Base-by-base conservation (phyloP, 2,888 invertebrate genomes). In the Chymomyza caudatula region DNA sequence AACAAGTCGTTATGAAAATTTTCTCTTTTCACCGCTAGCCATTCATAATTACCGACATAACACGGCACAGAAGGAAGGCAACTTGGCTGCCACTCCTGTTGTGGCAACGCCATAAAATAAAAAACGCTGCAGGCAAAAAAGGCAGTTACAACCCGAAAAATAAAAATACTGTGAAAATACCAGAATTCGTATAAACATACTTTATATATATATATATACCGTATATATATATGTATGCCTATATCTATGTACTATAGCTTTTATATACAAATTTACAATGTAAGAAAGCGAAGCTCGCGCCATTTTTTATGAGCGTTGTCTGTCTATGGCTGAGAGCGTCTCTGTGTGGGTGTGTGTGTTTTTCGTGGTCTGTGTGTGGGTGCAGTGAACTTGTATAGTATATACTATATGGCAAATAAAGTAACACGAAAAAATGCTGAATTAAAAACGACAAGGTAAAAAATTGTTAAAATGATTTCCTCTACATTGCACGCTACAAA, bases 381-480 rank as follows among this genome's bases (percentile, higher is more conserved):
- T 75, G 84, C 80, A 81, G 59, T 84, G 80, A 81, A 81, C 84
- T 81, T 81, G 64, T 68, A 70, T 60, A 70, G 63, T 71, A 67
- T 66, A 67, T 43, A 53, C 54, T 66, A 69, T 66, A 69, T 61
- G 69, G 60, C 69, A 65, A 68, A 63, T 55, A 57, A 44, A 19
- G n/a, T 29, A 25, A 42, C 44, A 4, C 6, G 8, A 2, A 42
- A n/a, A 4, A n/a, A 42, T 3, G 25, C 5, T 4, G 20, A 8
- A 37, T n/a, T 25, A 25, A 55, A 55, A 37, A 42, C 51, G 56
- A 59, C 57, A 63, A 66, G 77, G 71, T 59, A 60, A 73, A 80
- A 82, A 85, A 83, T 77, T 83, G 83, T 83, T 80, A 83, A 85
- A 83, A 83, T 83, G 75, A 85, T 83, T 83, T 83, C 83, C 82